These are phyloP conservation scores for Drosophila paulistorum DNA, from an alignment of 1,140 invertebrate species.

Conservation along the genomic window DNA sequence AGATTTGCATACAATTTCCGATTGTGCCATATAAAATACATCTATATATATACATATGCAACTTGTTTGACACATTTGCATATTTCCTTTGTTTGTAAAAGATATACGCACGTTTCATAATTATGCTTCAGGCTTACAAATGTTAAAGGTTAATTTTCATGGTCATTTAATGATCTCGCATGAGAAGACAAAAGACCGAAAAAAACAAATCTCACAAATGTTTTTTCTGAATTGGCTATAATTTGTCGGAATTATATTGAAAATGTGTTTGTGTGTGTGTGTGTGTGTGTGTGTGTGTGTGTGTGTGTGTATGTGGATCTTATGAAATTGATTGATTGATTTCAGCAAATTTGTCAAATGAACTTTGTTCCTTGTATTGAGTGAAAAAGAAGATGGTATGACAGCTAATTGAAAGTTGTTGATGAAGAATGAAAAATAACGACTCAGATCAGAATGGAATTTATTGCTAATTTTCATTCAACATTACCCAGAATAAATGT, in stretches of 20 bases:
- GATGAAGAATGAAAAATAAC: neutral
- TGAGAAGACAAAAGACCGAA: neutral
- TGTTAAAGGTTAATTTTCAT: conserved; percentile 44
- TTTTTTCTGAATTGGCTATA: conserved; percentile 26
- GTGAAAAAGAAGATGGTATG: neutral
- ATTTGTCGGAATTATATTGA: conserved; percentile 34
- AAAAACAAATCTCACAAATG: neutral
- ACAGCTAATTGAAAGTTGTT: neutral
- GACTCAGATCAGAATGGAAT: no score
- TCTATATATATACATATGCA: neutral
- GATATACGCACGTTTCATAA: conserved; percentile 29
- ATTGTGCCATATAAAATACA: conserved; percentile 27
- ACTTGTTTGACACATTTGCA: conserved; percentile 8
- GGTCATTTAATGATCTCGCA: conserved; percentile 26
- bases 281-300: no score
- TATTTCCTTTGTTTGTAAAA: conserved; percentile 2
- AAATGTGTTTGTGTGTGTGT: neutral
- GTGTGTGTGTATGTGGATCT: neutral
- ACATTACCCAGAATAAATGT: no score
- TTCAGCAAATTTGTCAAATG: conserved; percentile 29
- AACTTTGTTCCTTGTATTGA: conserved; percentile 1
- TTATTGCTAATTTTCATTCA: no score
- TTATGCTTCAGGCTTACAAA: neutral
- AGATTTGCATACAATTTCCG: conserved; percentile 53
- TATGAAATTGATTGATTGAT: conserved; percentile 35